Evolutionary conservation across 2,888 invertebrate species (phyloP).

Genomic region (Hydrotaea diabolus): DNA sequence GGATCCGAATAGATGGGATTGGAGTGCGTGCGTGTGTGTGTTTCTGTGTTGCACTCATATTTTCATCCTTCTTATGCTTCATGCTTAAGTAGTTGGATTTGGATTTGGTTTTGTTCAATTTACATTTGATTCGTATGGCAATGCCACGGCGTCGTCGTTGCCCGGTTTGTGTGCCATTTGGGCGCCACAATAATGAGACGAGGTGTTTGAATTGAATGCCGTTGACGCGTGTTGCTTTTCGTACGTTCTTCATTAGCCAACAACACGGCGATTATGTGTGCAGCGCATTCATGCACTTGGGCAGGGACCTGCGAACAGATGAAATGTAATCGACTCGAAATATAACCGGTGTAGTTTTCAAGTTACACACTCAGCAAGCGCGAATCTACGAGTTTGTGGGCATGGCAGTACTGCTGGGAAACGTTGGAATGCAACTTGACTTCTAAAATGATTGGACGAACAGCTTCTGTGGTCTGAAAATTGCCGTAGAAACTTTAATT

Average conservation of each 20-base stretch:
- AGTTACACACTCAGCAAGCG: not conserved
- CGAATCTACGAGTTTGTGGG: not conserved
- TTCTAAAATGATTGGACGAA: not conserved
- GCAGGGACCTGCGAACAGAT: not conserved
- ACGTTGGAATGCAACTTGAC: not conserved
- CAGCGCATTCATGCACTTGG: not conserved
- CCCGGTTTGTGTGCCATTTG: slow-evolving; percentile 44
- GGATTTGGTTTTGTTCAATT: slow-evolving; percentile 54
- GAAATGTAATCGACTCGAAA: not conserved
- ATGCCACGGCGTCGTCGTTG: slow-evolving; percentile 18
- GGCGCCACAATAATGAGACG: slow-evolving; percentile 64
- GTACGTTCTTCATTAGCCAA: slow-evolving; percentile 2
- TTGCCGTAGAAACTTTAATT: not conserved
- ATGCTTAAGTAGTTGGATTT: slow-evolving; percentile 43
- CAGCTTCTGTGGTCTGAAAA: no score
- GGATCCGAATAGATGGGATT: no score
- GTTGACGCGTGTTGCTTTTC: slow-evolving; percentile 60
- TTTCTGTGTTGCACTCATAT: slow-evolving; percentile 41
- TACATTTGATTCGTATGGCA: slow-evolving; percentile 34
- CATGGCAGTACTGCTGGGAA: not conserved
- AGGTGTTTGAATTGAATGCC: slow-evolving; percentile 67
- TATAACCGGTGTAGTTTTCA: not conserved
- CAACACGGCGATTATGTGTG: slow-evolving; percentile 3
- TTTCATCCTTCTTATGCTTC: slow-evolving; percentile 31
- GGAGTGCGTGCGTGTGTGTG: not conserved